phyloP scores from a whole-genome alignment of 2,797 vertebrate genomes.

The Enteromius trimaculatus region DNA sequence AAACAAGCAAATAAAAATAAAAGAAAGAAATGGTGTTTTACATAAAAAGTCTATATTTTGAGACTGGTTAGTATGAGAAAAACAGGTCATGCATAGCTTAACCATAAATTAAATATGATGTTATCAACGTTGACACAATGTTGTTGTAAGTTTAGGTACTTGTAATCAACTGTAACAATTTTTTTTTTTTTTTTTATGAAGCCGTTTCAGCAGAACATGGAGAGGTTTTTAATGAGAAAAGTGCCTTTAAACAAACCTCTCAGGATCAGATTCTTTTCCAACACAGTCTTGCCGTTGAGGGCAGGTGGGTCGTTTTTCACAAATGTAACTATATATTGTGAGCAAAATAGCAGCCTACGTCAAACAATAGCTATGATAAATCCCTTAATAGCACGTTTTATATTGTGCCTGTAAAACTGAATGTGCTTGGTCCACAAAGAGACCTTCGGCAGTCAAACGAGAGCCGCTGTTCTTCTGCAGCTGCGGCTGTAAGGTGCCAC shows the following conservation, averaged over 20 bases:
- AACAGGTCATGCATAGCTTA: background rate
- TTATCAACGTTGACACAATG: slow-evolving; percentile 4
- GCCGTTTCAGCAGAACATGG: background rate
- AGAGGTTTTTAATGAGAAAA: slow-evolving; percentile 16
- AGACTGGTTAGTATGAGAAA: background rate
- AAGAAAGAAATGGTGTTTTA: background rate
- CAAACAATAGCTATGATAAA: slow-evolving; percentile 23
- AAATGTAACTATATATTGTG: background rate
- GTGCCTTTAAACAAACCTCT: background rate
- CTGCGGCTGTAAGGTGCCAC: slow-evolving; percentile 16
- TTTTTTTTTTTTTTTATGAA: background rate
- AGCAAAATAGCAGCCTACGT: slow-evolving; percentile 9
- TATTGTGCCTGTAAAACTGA: slow-evolving; percentile 32
- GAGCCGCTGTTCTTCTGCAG: slow-evolving; percentile 29
- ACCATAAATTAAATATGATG: background rate
- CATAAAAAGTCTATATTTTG: background rate
- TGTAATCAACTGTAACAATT: slow-evolving; percentile 6
- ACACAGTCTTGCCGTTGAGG: slow-evolving; percentile 5
- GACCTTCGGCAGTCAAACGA: slow-evolving; percentile 20
- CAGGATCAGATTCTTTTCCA: background rate
- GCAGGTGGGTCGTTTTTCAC: slow-evolving; percentile 21
- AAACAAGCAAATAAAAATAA: background rate
- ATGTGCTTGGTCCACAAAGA: slow-evolving; percentile 15
- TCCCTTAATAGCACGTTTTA: slow-evolving; percentile 33
- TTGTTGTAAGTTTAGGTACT: background rate